These are phyloP conservation scores for Macrotis lagotis DNA, from an alignment of 2,113 vertebrate species.

Conservation along the genomic window DNA sequence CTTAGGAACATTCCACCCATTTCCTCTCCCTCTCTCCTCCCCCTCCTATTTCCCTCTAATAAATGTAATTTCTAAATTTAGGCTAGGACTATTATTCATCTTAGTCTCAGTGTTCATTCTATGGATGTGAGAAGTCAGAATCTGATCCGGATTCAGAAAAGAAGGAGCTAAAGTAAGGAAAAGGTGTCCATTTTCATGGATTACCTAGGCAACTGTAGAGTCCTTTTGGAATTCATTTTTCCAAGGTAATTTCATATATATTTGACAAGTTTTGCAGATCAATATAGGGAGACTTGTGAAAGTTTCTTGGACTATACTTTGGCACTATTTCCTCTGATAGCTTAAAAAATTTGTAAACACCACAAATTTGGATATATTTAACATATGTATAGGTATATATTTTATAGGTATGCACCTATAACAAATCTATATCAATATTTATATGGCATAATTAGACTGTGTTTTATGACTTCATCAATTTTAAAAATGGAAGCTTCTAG, in stretches of 20 bases:
- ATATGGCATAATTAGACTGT: not conserved
- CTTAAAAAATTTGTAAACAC: not conserved
- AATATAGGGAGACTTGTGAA: slow-evolving; percentile 25
- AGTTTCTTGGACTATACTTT: not conserved
- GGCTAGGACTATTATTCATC: not conserved
- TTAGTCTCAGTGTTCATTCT: not conserved
- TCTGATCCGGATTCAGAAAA: slow-evolving; percentile 25
- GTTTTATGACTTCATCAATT: not conserved
- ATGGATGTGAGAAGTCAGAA: not conserved
- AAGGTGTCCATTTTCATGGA: slow-evolving; percentile 30
- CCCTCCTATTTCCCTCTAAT: not conserved
- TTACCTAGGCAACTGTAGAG: slow-evolving; percentile 9
- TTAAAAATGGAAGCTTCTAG: not conserved
- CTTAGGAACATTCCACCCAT: slow-evolving; percentile 50
- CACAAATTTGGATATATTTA: slow-evolving; percentile 1
- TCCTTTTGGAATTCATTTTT: slow-evolving; percentile 32
- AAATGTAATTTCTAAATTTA: not conserved
- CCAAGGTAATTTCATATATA: slow-evolving; percentile 38
- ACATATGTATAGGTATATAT: not conserved
- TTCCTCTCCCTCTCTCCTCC: slow-evolving; percentile 60
- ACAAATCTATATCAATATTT: not conserved
- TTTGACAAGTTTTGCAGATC: slow-evolving; percentile 59
- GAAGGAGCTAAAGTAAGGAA: not conserved
- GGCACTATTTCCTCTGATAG: not conserved
- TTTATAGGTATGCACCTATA: not conserved